Evolutionary conservation across 1,140 invertebrate genomes (phyloP), one percentile per base, ranked within the genome.

Genomic region (Drosophila pandora): DNA sequence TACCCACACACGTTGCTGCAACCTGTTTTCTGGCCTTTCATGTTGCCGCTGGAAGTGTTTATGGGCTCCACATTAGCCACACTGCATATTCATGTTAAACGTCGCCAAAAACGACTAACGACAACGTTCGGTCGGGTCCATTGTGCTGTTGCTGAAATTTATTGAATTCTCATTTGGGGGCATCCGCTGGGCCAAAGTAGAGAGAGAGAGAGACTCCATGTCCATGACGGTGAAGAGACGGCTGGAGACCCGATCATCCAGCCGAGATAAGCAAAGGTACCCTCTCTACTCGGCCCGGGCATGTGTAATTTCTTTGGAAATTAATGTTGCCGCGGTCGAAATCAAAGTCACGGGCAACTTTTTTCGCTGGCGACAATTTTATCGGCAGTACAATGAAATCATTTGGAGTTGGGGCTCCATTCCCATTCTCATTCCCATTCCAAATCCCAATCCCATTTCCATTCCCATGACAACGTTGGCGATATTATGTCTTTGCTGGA

Each of bases 1-100:
- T 76, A 77, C 59, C 78, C 82, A 82, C 82, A 88, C 82, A 87
- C 83, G 83, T 88, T 62, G 83, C 59, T 34, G 57, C 84, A 88
- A 88, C 83, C 83, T 88, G 83, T 88, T 87, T 81, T 48, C 21
- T 65, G 72, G 43, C 61, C 79, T 88, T 88, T 88, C 84, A 88
- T 89, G 83, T 88, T 89, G 84, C 83, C 83, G 83, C 79, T 89
- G 67, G 76, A 90, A 90, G 87, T 90, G 87, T 90, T 90, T 90
- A 90, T 90, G 87, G 87, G 87, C 87, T 90, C 87, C 87, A 90
- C 87, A 90, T 90, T 90, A 90, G 87, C 87, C 76, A 90, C 87
- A 90, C 87, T 90, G 87, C 87, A 90, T 90, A 90, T 90, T 90
- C 87, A 90, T 90, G 87, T 90, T 90, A 74, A 82, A 76, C 80